Evolutionary conservation across 2,797 vertebrate species (phyloP).

Genomic region (Leptoclinus maculatus): DNA sequence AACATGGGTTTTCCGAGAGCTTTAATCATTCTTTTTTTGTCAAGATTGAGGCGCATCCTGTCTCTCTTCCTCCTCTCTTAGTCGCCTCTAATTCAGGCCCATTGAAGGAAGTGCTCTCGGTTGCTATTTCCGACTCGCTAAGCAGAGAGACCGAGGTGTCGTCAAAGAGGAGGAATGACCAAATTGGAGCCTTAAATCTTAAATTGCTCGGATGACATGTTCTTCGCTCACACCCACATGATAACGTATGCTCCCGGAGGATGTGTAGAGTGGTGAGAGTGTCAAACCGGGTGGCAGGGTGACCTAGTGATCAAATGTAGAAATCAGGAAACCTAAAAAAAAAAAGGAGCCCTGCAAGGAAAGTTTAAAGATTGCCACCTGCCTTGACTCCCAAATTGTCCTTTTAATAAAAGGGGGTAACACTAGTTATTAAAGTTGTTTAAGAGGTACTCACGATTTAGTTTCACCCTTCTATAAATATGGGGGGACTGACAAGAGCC

Average conservation of each 20-base stretch:
- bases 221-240: slow-evolving; percentile 25
- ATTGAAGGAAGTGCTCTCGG: slow-evolving; percentile 37
- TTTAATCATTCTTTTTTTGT: slow-evolving; percentile 72
- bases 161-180: slow-evolving; percentile 39
- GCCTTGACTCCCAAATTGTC: background rate
- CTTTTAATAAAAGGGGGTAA: background rate
- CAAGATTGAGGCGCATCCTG: slow-evolving; percentile 51
- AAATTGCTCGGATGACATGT: slow-evolving; percentile 19
- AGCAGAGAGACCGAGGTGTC: slow-evolving; percentile 17
- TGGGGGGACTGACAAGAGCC: background rate
- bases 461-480: background rate
- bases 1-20: slow-evolving; percentile 42
- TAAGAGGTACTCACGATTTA: background rate
- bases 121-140: slow-evolving; percentile 48
- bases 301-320: slow-evolving; percentile 29
- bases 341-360: background rate
- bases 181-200: slow-evolving; percentile 54
- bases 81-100: slow-evolving; percentile 53
- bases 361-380: background rate
- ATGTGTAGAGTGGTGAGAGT: slow-evolving; percentile 7
- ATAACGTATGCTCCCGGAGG: slow-evolving; percentile 32
- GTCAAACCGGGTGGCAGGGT: slow-evolving; percentile 29
- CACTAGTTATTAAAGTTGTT: background rate
- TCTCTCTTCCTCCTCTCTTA: slow-evolving; percentile 27
- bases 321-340: background rate